Conservation (phyloP, 2,113 vertebrate species). For the Lepus americanus region DNA sequence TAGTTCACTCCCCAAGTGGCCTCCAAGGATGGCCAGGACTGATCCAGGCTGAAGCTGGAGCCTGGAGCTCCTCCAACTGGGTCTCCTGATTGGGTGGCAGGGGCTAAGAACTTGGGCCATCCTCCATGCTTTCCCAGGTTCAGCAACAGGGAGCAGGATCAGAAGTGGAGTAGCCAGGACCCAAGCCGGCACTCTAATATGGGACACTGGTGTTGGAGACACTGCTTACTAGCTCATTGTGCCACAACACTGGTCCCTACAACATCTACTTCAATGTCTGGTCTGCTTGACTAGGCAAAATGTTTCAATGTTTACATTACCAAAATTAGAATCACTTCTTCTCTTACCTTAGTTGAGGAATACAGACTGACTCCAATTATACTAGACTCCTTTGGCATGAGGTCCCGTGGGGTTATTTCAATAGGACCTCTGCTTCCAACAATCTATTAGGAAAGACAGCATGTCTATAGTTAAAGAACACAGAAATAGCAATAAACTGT, state of each 20-base stretch:
- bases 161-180: too few species aligned
- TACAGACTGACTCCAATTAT: conserved; percentile 90
- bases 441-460: conserved; percentile 85
- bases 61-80: too few species aligned
- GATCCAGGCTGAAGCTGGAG: too few species aligned
- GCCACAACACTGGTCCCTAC: background rate
- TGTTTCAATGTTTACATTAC: background rate
- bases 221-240: too few species aligned
- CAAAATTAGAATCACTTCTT: background rate
- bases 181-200: too few species aligned
- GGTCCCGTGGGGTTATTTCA: conserved; percentile 94
- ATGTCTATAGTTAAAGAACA: background rate
- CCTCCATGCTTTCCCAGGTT: too few species aligned
- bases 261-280: background rate
- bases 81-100: too few species aligned
- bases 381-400: conserved; percentile 93
- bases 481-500: background rate
- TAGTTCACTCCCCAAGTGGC: too few species aligned
- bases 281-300: background rate
- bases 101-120: too few species aligned
- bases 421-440: conserved; percentile 93
- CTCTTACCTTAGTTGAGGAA: conserved; percentile 89
- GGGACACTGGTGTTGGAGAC: too few species aligned
- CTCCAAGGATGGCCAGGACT: too few species aligned
- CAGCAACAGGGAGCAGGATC: too few species aligned